Evolutionary conservation across 2,888 invertebrate genomes (phyloP), one percentile per base, ranked within the genome.

Genomic region (Hermaeophaga mercurialis): DNA sequence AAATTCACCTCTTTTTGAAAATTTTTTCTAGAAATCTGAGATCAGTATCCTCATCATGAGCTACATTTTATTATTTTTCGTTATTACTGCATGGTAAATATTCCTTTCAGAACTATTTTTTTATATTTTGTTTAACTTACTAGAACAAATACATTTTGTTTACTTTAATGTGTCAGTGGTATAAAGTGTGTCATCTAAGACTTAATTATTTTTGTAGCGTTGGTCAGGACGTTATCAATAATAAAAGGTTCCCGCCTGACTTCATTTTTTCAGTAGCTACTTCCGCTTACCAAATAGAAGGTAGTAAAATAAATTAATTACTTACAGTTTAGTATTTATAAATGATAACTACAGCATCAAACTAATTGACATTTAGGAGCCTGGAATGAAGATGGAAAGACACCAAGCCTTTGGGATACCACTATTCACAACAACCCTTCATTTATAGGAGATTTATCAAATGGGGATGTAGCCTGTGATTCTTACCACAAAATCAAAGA

Each of bases 381-480:
- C 3, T 78, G 77, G 77, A 72, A 77, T 59, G 70, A 67, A 63
- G 70, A 68, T 59, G 75, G 76, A 65, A 72, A 65, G 59, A 55
- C 65, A 5, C 77, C 78, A 66, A 84, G 78, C 66, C 79, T 81
- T 54, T 83, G 82, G 82, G 82, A 82, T 65, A 70, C 70, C 4
- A 73, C 73, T 24, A 71, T 72, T 1, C 85, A 84, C 56, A 76
- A 71, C 0, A 76, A 73, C 59, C 75, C 78, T 3, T 70, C 74
- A 11, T 60, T 62, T 43, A 80, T 87, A 5, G 74, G 70, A 61
- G 81, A 85, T 61, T 74, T 79, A 1, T 78, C 80, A 0, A 87
- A 82, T 54, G 87, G 82, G 0, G 86, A 88, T 66, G 75, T 85
- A 0, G 84, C 88, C 0, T 84, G 84, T 50, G 85, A 88, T 71